Base-by-base conservation (phyloP, 2,113 vertebrate genomes). In the Pelmatolapia mariae region DNA sequence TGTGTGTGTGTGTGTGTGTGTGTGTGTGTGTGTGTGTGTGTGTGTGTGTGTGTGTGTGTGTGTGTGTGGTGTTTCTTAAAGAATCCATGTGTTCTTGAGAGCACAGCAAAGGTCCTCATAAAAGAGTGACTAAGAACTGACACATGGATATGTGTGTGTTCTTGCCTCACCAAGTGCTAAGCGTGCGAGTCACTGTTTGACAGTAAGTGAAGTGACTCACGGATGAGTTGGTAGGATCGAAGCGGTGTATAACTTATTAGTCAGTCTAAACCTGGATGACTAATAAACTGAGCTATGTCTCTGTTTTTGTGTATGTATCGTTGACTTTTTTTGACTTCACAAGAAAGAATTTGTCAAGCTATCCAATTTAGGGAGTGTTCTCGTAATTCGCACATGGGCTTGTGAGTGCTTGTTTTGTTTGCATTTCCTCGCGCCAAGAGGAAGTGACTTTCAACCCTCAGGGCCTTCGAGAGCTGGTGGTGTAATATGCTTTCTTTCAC, bases 121-220 rank as follows among this genome's bases (percentile, higher is more conserved):
- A 56, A 54, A 26, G 57, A 61, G 85, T 94, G 92, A 94, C 87
- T 94, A 90, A 88, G 81, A 90, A 47, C 71, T 93, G 92, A 95
- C 87, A 89, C 89, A 92, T 40, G 50, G 61, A 81, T 78, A 26
- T 38, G 61, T 83, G 87, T 93, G 85, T 90, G 79, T 56, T 90
- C 89, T 85, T 86, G 92, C 87, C 82, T 89, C 88, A 83, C 81
- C 31, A 6, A 83, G 91, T 54, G 87, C 91, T 81, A 86, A 90
- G 76, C 73, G 79, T 68, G 82, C 80, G 88, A 92, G 90, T 93
- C 86, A 91, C 81, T 24, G 56, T 50, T 86, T 94, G 86, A 92
- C 94, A 83, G 93, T 92, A 95, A 95, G 91, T 82, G 36, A 87
- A 33, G 87, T 95, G 94, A 96, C 73, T 96, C 94, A 95, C 81